phyloP scores from a whole-genome alignment of 2,797 vertebrate species.

The Sebastes itinus region DNA sequence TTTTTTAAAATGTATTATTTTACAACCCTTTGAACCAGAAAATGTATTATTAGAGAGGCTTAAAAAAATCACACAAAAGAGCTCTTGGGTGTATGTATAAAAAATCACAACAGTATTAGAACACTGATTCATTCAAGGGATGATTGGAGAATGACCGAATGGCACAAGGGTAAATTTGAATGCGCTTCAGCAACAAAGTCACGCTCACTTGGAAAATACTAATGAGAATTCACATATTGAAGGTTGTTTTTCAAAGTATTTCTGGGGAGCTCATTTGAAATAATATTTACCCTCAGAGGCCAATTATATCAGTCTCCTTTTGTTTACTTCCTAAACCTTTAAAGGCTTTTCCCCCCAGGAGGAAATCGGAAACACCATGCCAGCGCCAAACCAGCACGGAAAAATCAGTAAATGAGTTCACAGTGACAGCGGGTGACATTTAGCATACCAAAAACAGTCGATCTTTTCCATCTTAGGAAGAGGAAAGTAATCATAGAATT shows the following conservation, averaged over 20 bases:
- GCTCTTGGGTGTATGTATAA: background rate
- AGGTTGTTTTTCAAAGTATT: slow-evolving; percentile 24
- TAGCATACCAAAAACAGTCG: slow-evolving; percentile 3
- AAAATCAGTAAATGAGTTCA: slow-evolving; percentile 50
- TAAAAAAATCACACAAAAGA: background rate
- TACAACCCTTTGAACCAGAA: background rate
- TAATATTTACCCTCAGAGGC: slow-evolving; percentile 50
- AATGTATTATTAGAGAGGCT: background rate
- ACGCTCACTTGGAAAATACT: slow-evolving; percentile 12
- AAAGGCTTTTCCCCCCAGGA: slow-evolving; percentile 25
- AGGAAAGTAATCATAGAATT: background rate
- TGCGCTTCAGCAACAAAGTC: slow-evolving; percentile 16
- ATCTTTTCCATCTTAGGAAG: slow-evolving; percentile 2
- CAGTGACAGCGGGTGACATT: slow-evolving; percentile 40
- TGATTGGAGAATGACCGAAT: background rate
- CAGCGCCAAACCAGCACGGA: background rate
- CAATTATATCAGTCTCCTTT: slow-evolving; percentile 58
- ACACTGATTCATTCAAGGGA: background rate
- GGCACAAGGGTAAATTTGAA: background rate
- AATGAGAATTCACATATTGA: background rate
- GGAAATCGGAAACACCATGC: slow-evolving; percentile 20
- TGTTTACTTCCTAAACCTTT: slow-evolving; percentile 57
- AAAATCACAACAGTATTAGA: background rate
- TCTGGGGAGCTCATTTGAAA: slow-evolving; percentile 40
- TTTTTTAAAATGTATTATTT: background rate